Evolutionary conservation across 2,797 vertebrate genomes (phyloP), one percentile per base, ranked within the genome.

Genomic region (Spheniscus humboldti): DNA sequence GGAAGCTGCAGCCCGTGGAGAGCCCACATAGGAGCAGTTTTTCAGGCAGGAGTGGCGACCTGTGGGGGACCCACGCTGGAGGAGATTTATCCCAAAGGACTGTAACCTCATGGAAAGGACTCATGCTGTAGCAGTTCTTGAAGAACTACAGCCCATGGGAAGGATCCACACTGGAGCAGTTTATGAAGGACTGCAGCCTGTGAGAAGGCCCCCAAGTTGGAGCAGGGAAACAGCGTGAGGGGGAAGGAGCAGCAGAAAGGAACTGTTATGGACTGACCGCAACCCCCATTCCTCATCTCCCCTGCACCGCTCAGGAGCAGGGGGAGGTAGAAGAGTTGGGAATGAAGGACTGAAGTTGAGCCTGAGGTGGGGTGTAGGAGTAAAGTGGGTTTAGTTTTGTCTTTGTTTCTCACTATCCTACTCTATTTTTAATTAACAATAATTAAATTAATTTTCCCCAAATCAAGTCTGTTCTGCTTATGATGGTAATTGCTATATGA

Each of bases 181-280:
- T 72, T 23, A 16, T 76, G 35, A 60, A 90, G 24, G 28, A 37
- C 27, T 66, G 24, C 9, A 63, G 9, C n/a, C n/a, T 35, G 7
- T 63, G 16, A 16, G 19, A 68, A 27, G 19, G 18, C 45, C 6
- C 5, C 16, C 13, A 64, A 0, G 1, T 0, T 24, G 39, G 4
- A 39, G 20, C 6, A 62, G 5, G 14, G 17, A 56, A 56, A 63
- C 16, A 35, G 8, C 9, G 3, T 60, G 28, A 87, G n/a, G 23
- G 52, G 13, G 28, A 66, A 72, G 8, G 9, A 39, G 23, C 10
- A 56, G 13, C n/a, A 41, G 25, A 57, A 6, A 82, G 18, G 18
- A 73, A 12, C 8, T 19, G 12, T 20, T 60, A 13, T 4, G 30
- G 18, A 47, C 10, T 53, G 10, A 75, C 11, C 0, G 1, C 27